Evolutionary conservation across 2,888 invertebrate genomes (phyloP).

Genomic region (Frankliniella intonsa): DNA sequence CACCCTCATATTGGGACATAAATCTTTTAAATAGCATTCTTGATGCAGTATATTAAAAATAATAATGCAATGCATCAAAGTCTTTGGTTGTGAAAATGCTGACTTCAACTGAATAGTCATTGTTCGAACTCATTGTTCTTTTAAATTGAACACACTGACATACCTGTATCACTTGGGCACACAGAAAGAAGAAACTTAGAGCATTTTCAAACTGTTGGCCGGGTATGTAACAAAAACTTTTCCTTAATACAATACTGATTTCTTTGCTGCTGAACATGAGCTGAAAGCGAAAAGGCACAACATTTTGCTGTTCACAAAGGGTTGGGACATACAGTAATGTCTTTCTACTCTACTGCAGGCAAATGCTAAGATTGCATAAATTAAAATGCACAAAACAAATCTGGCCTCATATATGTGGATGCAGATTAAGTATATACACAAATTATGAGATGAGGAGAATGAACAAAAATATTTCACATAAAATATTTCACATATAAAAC

Average conservation of each 20-base stretch:
- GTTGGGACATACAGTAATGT: no score
- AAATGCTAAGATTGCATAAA: no score
- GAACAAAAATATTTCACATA: neutral
- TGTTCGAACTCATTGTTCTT: neutral
- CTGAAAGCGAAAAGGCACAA: no score
- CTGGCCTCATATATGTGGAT: no score
- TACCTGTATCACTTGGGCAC: no score
- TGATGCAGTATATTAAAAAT: neutral
- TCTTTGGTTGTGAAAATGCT: conserved; percentile 17
- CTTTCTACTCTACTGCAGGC: no score
- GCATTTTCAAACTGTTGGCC: neutral
- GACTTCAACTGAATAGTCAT: neutral
- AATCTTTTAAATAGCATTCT: neutral
- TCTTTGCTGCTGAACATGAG: no score
- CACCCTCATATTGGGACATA: neutral
- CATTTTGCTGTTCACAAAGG: no score
- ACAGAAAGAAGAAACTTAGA: neutral
- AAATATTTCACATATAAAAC: neutral
- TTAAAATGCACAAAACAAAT: no score
- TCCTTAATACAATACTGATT: no score
- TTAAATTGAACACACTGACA: neutral
- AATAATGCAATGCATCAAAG: neutral
- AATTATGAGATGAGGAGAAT: neutral
- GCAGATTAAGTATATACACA: neutral
- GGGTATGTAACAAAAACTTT: no score